Conservation (phyloP, 2,797 vertebrate species). For the Acipenser oxyrinchus region DNA sequence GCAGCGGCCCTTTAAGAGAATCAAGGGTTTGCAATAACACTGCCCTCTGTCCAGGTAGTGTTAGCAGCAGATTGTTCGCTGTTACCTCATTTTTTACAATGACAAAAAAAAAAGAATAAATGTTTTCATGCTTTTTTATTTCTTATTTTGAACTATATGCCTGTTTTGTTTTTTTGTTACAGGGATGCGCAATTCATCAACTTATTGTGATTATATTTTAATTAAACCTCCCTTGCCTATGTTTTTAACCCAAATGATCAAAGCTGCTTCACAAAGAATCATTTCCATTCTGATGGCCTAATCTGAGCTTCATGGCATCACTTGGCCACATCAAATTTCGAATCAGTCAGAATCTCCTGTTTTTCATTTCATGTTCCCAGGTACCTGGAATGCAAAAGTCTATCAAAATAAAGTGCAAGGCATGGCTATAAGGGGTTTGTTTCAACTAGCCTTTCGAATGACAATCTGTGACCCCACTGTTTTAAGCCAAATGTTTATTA, state of each 20-base stretch:
- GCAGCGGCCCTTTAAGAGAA: slow-evolving; percentile 99
- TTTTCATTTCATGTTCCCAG: too few species aligned
- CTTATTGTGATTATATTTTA: not conserved
- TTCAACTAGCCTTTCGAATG: too few species aligned
- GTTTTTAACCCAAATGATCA: too few species aligned
- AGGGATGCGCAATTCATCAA: not conserved
- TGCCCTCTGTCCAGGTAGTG: slow-evolving; percentile 99
- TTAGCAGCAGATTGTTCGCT: slow-evolving; percentile 85
- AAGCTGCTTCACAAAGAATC: not conserved
- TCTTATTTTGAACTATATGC: slow-evolving; percentile 21
- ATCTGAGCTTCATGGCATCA: too few species aligned
- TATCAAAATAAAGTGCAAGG: too few species aligned
- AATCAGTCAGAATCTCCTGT: too few species aligned
- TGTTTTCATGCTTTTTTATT: slow-evolving; percentile 26
- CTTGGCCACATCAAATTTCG: too few species aligned
- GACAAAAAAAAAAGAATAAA: slow-evolving; percentile 50
- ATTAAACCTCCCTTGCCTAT: not conserved
- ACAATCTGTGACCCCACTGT: too few species aligned
- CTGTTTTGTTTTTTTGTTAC: slow-evolving; percentile 29
- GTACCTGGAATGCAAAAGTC: too few species aligned
- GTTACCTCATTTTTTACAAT: slow-evolving; percentile 44
- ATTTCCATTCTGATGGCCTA: not conserved
- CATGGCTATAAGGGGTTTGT: too few species aligned
- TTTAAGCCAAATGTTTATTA: too few species aligned
- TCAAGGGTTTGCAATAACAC: slow-evolving; percentile 99